A percentile compares a stretch with the other conserved stretches of the same genome.
phyloP scores from a whole-genome alignment of 2,888 invertebrate species.

The Netelia virgata region DNA sequence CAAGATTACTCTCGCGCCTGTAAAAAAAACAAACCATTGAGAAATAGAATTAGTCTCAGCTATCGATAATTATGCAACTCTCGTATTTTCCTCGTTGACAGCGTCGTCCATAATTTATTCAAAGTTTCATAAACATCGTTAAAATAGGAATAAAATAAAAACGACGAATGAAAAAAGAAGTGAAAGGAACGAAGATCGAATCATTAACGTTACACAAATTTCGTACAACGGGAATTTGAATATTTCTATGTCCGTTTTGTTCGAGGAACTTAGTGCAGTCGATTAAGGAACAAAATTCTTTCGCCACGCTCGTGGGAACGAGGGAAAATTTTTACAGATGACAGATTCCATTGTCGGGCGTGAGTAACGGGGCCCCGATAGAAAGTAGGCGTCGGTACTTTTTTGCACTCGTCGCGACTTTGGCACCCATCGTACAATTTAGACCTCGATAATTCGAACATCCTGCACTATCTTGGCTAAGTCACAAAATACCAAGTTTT shows the following conservation, averaged over 20 bases:
- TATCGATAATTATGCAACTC: not conserved
- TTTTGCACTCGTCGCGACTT: not conserved
- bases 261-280: too few relatives aligned
- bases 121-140: not conserved
- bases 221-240: not conserved
- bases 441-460: too few relatives aligned
- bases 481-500: too few relatives aligned
- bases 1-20: constrained; percentile 84
- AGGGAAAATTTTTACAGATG: not conserved
- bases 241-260: not conserved
- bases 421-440: too few relatives aligned
- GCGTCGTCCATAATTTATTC: not conserved
- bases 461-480: too few relatives aligned
- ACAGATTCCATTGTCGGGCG: not conserved
- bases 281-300: not conserved
- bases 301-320: not conserved
- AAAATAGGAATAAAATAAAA: not conserved
- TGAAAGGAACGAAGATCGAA: not conserved
- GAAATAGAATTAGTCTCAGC: not conserved
- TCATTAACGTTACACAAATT: too few relatives aligned
- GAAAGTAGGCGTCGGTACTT: not conserved
- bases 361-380: not conserved
- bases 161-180: not conserved
- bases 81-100: not conserved
- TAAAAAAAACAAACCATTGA: constrained; percentile 19